Conservation (phyloP, 2,113 vertebrate species). For the Phylloscopus trochilus region DNA sequence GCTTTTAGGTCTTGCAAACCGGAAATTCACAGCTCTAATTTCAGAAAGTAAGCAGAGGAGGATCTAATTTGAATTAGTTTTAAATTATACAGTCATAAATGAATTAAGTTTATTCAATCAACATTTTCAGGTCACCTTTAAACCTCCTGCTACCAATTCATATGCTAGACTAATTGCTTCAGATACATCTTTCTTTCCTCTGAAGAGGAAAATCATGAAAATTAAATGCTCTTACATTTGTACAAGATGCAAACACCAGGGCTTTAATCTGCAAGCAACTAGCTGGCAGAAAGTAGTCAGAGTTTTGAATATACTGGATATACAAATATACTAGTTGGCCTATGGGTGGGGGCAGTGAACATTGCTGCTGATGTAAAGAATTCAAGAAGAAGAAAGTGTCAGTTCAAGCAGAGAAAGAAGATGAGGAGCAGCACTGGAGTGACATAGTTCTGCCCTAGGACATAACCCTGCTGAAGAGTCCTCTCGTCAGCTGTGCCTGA, state of each 20-base stretch:
- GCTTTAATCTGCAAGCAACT: background rate
- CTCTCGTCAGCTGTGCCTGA: background rate
- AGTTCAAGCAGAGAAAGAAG: slow-evolving; percentile 4
- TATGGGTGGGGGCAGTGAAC: background rate
- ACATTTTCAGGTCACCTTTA: slow-evolving; percentile 35
- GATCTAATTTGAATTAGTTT: slow-evolving; percentile 25
- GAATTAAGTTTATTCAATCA: slow-evolving; percentile 47
- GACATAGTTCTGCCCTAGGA: slow-evolving; percentile 23
- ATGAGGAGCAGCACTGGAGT: background rate
- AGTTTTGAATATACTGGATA: background rate
- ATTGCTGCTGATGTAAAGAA: slow-evolving; percentile 8
- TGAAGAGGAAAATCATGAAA: background rate
- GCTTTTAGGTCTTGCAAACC: background rate
- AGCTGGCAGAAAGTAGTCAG: background rate
- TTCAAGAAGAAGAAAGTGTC: slow-evolving; percentile 20
- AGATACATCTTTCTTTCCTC: background rate
- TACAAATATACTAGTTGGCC: background rate
- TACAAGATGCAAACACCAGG: background rate
- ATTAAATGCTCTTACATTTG: background rate
- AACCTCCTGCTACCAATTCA: background rate
- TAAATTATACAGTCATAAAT: slow-evolving; percentile 13
- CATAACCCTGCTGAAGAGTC: background rate
- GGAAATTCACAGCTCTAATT: background rate
- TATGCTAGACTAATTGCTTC: slow-evolving; percentile 26
- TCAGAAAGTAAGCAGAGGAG: slow-evolving; percentile 26